These are phyloP conservation scores for Aythya baeri DNA, from an alignment of 2,113 vertebrate genomes.

Conservation along the genomic window DNA sequence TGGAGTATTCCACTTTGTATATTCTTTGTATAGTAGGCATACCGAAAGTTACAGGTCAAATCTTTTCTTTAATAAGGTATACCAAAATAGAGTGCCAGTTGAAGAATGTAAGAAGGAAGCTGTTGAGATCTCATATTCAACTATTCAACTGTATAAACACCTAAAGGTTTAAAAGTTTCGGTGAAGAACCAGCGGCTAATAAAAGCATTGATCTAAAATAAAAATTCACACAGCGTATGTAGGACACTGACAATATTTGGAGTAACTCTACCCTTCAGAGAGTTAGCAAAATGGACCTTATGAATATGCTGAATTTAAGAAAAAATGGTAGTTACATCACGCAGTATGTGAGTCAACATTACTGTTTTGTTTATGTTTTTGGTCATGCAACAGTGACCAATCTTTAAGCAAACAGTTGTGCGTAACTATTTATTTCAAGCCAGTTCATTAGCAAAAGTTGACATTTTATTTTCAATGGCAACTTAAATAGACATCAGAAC, in stretches of 20 bases:
- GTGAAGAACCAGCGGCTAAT: background rate
- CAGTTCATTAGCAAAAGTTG: background rate
- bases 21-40: background rate
- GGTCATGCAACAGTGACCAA: background rate
- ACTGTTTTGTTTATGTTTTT: background rate
- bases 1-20: background rate
- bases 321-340: background rate
- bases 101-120: background rate
- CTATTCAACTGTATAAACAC: background rate
- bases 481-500: background rate
- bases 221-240: background rate
- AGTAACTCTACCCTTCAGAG: background rate
- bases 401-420: background rate
- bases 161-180: background rate
- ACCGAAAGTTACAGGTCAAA: background rate
- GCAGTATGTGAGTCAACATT: background rate
- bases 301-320: background rate
- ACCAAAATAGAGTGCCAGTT: background rate
- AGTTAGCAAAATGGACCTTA: background rate
- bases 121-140: background rate
- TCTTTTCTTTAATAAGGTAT: background rate
- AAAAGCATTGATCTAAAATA: background rate
- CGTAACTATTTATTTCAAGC: background rate
- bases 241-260: background rate
- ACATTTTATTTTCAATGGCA: background rate